Evolutionary conservation across 2,888 invertebrate genomes (phyloP).

Genomic region (Teleiodes luculella): DNA sequence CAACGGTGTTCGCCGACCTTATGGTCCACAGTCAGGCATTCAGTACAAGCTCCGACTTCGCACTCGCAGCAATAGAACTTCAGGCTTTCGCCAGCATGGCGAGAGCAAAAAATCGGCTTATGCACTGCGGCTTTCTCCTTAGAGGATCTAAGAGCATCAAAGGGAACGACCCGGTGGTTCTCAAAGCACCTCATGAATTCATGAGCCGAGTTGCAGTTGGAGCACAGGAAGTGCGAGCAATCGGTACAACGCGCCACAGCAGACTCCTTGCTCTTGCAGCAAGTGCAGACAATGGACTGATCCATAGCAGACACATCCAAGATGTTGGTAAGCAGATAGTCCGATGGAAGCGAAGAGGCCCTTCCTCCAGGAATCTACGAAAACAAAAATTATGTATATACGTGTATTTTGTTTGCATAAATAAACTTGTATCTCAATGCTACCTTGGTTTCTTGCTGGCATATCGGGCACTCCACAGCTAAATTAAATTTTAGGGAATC

Average conservation of each 20-base stretch:
- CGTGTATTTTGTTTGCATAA: too few relatives aligned
- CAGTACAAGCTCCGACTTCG: conserved; percentile 91
- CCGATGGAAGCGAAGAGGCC: conserved; percentile 88
- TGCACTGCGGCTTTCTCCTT: conserved; percentile 90
- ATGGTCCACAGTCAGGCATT: conserved; percentile 90
- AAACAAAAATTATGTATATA: conserved; percentile 19
- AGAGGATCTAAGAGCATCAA: conserved; percentile 90
- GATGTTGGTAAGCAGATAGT: conserved; percentile 92
- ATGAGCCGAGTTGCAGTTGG: conserved; percentile 96
- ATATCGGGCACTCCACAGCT: conserved; percentile 86
- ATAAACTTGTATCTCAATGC: too few relatives aligned
- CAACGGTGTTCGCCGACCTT: conserved; percentile 90
- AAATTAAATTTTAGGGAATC: conserved; percentile 82
- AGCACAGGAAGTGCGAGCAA: conserved; percentile 95
- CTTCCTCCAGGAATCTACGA: conserved; percentile 86
- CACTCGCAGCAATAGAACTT: conserved; percentile 94
- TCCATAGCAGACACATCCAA: conserved; percentile 89
- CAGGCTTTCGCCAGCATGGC: conserved; percentile 89
- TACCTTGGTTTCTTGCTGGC: conserved; percentile 90
- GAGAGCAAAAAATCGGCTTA: conserved; percentile 91
- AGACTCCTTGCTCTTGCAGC: conserved; percentile 96
- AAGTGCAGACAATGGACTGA: conserved; percentile 89
- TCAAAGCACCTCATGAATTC: conserved; percentile 98
- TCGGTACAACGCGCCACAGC: conserved; percentile 96
- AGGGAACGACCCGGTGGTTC: conserved; percentile 92